A percentile compares a stretch with the other conserved stretches of the same genome.
phyloP scores from a whole-genome alignment of 37 sponge, comb jelly and placozoan species.

The Amphimedon queenslandica region DNA sequence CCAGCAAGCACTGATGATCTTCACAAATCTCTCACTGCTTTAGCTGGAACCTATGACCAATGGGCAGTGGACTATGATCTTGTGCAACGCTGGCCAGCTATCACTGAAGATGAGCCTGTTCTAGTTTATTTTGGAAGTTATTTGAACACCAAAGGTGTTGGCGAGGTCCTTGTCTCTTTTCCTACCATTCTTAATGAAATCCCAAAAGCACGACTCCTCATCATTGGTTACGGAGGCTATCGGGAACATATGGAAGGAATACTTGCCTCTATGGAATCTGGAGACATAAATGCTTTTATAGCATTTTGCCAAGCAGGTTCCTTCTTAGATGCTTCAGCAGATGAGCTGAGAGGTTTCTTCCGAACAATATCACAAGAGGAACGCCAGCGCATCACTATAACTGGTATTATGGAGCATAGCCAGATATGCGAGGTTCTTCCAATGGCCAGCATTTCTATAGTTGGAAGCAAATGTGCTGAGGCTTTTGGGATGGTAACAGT shows the following conservation, averaged over 20 bases:
- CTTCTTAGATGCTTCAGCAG: constrained; percentile 9
- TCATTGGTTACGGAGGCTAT: constrained; percentile 27
- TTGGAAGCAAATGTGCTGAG: constrained; percentile 20
- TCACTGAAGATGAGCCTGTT: constrained; percentile 26
- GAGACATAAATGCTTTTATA: constrained; percentile 13
- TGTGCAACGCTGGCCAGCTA: constrained; percentile 8
- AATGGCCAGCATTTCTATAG: constrained; percentile 19
- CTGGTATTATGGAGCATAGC: too few species aligned
- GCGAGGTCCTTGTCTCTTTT: constrained; percentile 16
- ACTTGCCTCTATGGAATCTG: constrained; percentile 7
- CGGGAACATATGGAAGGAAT: constrained; percentile 41
- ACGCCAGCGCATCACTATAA: too few species aligned
- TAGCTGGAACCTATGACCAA: constrained; percentile 15
- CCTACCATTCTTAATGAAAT: constrained; percentile 6
- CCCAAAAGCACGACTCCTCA: constrained; percentile 20
- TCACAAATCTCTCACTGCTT: neutral
- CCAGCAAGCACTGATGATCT: neutral
- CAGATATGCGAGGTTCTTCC: too few species aligned
- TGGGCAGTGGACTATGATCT: constrained; percentile 29
- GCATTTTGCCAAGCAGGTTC: constrained; percentile 22
- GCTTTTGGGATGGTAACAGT: constrained; percentile 31
- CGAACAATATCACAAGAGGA: neutral
- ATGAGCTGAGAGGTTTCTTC: neutral
- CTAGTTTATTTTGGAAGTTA: constrained; percentile 21
- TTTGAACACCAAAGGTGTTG: constrained; percentile 29